Conservation (phyloP, 2,888 invertebrate species). For the Trissoscelio sp. region DNA sequence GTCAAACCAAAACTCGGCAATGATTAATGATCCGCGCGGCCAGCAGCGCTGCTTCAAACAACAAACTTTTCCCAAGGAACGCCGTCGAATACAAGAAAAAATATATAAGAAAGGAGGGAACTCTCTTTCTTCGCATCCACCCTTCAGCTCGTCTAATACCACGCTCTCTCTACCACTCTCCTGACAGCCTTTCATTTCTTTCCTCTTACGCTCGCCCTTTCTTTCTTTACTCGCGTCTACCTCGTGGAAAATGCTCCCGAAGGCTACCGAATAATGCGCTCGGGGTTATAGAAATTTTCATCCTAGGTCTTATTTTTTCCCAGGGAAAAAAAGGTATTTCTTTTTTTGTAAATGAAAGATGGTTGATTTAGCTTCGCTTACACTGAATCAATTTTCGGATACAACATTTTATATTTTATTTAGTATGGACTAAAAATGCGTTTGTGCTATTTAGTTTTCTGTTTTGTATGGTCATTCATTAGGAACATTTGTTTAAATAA, state of each 20-base stretch:
- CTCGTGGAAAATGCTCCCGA: constrained; percentile 61
- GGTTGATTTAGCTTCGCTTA: too few relatives aligned
- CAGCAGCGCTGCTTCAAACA: constrained; percentile 85
- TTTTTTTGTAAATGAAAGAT: too few relatives aligned
- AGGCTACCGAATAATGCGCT: constrained; percentile 51
- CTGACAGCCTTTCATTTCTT: constrained; percentile 81
- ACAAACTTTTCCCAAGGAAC: constrained; percentile 87
- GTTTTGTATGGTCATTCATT: too few relatives aligned
- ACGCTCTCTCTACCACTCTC: constrained; percentile 75
- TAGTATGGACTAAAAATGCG: too few relatives aligned
- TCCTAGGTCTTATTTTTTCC: constrained; percentile 32
- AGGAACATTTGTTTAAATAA: too few relatives aligned
- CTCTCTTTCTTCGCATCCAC: constrained; percentile 83
- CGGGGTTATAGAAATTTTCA: constrained; percentile 47
- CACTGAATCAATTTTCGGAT: too few relatives aligned
- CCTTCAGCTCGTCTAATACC: constrained; percentile 82
- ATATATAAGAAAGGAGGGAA: constrained; percentile 83
- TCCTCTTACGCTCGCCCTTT: constrained; percentile 73
- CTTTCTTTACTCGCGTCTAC: constrained; percentile 64
- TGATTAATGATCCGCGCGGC: constrained; percentile 85
- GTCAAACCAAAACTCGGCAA: constrained; percentile 84
- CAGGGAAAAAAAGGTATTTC: not conserved
- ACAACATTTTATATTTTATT: too few relatives aligned
- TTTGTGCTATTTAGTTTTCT: too few relatives aligned
- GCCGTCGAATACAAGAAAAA: constrained; percentile 81